A percentile compares a stretch with the other conserved stretches of the same genome.
Evolutionary conservation across 2,888 invertebrate species (phyloP).

Genomic region (Melolontha melolontha): DNA sequence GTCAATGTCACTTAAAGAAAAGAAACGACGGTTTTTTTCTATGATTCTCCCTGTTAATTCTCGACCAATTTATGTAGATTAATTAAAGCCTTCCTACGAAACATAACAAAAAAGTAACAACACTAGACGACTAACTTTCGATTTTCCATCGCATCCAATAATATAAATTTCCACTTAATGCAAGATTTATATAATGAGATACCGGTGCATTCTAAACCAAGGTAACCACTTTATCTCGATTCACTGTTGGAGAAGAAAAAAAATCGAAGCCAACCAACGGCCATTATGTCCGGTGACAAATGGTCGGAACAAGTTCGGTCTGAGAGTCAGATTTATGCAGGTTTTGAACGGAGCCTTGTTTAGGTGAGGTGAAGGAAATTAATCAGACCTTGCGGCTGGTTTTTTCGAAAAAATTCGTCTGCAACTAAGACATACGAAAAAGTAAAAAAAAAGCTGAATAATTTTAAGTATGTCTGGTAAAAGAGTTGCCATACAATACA

Average conservation of each 20-base stretch:
- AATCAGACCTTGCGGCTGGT: slow-evolving; percentile 48
- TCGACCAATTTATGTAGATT: slow-evolving; percentile 27
- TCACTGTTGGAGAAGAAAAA: slow-evolving; percentile 35
- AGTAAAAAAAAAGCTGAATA: slow-evolving; percentile 15
- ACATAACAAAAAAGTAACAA: slow-evolving; percentile 1
- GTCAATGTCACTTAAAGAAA: slow-evolving; percentile 25
- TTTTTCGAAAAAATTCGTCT: slow-evolving; percentile 23
- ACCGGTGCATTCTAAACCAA: slow-evolving; percentile 38
- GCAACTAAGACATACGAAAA: slow-evolving; percentile 18
- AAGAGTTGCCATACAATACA: slow-evolving; percentile 4
- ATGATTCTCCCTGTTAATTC: neutral
- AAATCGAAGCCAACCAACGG: slow-evolving; percentile 37
- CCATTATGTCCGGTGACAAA: slow-evolving; percentile 53
- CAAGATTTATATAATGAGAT: slow-evolving; percentile 40
- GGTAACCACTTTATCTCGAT: slow-evolving; percentile 44
- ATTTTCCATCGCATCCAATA: slow-evolving; percentile 38
- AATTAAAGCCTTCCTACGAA: slow-evolving; percentile 36
- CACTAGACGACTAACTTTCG: slow-evolving; percentile 15
- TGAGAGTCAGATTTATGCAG: slow-evolving; percentile 53
- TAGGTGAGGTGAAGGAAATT: slow-evolving; percentile 48
- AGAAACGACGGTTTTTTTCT: slow-evolving; percentile 11
- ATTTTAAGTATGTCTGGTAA: slow-evolving; percentile 20
- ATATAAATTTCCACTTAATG: slow-evolving; percentile 38
- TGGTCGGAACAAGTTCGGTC: slow-evolving; percentile 50
- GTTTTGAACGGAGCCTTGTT: slow-evolving; percentile 50